Evolutionary conservation across 2,888 invertebrate genomes (phyloP).

Genomic region (Noctua janthe): DNA sequence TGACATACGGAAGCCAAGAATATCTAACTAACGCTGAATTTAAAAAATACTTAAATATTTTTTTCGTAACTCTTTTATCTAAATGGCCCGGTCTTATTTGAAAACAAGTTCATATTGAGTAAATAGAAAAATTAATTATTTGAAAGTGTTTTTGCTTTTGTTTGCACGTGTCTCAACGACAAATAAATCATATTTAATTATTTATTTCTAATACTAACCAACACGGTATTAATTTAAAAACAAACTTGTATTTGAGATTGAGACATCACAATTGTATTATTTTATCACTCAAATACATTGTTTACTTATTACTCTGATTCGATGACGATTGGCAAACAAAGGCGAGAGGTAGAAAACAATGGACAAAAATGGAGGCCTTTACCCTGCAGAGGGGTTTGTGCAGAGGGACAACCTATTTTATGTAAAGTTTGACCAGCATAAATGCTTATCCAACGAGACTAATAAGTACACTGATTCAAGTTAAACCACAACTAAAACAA

Average conservation of each 20-base stretch:
- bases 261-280: background rate
- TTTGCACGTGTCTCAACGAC: background rate
- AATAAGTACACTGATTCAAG: background rate
- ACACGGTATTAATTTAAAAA: background rate
- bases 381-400: too few species aligned
- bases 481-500: background rate
- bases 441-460: too few species aligned
- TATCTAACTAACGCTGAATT: background rate
- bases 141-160: background rate
- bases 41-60: background rate
- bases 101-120: background rate
- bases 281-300: background rate
- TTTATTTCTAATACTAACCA: background rate
- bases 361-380: too few species aligned
- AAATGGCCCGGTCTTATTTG: background rate
- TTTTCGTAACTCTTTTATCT: background rate
- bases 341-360: too few species aligned
- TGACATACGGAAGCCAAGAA: slow-evolving; percentile 64
- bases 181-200: background rate
- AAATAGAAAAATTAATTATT: background rate
- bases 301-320: too few species aligned
- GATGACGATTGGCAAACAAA: too few species aligned
- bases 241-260: background rate
- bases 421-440: too few species aligned
- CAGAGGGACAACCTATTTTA: too few species aligned